These are phyloP conservation scores for Agelaius phoeniceus DNA, from an alignment of 2,113 vertebrate genomes.

Conservation along the genomic window DNA sequence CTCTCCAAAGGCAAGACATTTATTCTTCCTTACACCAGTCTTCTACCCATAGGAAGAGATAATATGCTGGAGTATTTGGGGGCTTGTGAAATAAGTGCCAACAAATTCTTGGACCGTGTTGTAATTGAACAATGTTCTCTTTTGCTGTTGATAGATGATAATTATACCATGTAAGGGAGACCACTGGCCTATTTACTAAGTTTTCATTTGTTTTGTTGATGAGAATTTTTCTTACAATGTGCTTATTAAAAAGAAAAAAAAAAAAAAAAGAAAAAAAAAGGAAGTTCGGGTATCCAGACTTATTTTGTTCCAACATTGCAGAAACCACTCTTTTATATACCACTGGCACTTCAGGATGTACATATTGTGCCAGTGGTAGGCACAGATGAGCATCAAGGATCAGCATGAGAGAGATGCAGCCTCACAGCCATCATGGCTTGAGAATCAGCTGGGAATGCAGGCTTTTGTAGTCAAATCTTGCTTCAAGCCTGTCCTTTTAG, in stretches of 20 bases:
- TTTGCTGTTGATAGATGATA: background rate
- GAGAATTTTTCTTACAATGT: background rate
- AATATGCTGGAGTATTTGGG: background rate
- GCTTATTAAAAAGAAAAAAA: background rate
- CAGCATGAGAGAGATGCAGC: background rate
- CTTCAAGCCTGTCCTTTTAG: background rate
- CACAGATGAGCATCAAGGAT: background rate
- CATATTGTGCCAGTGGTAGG: background rate
- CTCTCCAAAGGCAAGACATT: background rate
- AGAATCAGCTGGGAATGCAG: background rate
- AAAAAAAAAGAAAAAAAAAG: background rate
- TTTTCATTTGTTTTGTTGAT: background rate
- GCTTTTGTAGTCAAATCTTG: background rate
- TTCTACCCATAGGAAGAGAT: background rate
- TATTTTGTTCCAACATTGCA: background rate
- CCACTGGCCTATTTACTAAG: accelerated
- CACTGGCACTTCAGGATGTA: background rate
- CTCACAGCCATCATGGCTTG: accelerated
- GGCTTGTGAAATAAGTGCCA: background rate
- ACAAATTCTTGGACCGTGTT: background rate
- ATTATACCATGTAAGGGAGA: background rate
- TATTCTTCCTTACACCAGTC: background rate
- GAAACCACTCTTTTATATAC: background rate
- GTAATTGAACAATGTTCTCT: background rate
- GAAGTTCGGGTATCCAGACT: background rate